Base-by-base conservation (phyloP, 2,113 vertebrate species). In the Esox niger region DNA sequence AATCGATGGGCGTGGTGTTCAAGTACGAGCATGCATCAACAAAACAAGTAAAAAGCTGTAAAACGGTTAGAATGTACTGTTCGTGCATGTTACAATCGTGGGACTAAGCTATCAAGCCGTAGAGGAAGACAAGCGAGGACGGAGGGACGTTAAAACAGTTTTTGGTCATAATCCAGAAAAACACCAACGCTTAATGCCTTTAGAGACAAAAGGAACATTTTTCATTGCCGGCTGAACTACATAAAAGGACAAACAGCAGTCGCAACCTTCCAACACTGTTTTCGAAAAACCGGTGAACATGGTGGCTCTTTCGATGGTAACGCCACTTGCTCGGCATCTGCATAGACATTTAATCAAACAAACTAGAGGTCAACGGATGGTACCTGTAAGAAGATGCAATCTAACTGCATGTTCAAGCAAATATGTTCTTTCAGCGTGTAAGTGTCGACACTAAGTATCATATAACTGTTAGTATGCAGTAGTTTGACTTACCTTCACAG, bases 331-430 rank as follows among this genome's bases (percentile, higher is more conserved):
- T 7, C 75, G 82, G 0, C 83, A 79, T 43, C 81, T 92, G 0
- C 80, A 71, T 23, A 71, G 78, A 9, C 79, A 77, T 70, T 73
- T 92, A 59, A 62, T 43, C 31, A 74, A 38, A 20, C 74, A 60
- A 26, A 47, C 61, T 49, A 38, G 6, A 27, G 54, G 61, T 32
- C 84, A 67, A 62, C 81, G 80, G 4, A 63, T 88, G 49, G 85
- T 80, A 6, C 80, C 89, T 0, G 82, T 71, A 23, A 75, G 95
- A 31, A 55, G 55, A 8, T 96, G 94, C 79, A 94, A 90, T 78
- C 84, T 96, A 23, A 78, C 87, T 0, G 90, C 91, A n/a, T 95
- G 92, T 70, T 94, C 94, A 0, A 95, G 93, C 87, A 95, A 88
- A 89, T 91, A 89, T 70, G 88, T 90, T 47, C 88, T 93, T 35